Conservation (phyloP, 92 coral and sea anemone species). For the Montipora capitata region DNA sequence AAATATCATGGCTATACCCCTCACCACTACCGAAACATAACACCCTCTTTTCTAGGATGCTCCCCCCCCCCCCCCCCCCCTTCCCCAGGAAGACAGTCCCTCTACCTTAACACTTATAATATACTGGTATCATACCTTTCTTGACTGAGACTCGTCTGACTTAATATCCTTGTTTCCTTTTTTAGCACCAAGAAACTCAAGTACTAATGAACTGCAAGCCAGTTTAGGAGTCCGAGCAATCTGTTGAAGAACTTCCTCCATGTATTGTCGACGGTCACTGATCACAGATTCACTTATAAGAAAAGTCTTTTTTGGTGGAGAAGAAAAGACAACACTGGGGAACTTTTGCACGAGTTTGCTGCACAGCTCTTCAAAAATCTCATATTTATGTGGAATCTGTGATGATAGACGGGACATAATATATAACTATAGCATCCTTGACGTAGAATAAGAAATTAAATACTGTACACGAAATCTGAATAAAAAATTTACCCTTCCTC, state of each 20-base stretch:
- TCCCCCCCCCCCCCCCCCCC: too few species aligned
- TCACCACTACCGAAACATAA: too few species aligned
- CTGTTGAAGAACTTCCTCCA: conserved; percentile 86
- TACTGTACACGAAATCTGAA: too few species aligned
- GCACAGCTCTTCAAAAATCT: conserved; percentile 92
- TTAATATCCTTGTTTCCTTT: conserved; percentile 64
- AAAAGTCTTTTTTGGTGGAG: conserved; percentile 89
- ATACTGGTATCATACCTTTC: not conserved
- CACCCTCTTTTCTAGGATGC: too few species aligned
- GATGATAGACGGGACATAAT: not conserved
- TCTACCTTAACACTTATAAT: too few species aligned
- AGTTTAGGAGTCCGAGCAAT: conserved; percentile 94
- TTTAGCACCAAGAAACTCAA: conserved; percentile 91
- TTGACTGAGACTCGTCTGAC: conserved; percentile 36
- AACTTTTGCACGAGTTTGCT: conserved; percentile 86
- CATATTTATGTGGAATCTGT: conserved; percentile 93
- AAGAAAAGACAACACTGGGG: conserved; percentile 90
- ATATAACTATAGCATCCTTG: too few species aligned
- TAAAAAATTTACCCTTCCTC: too few species aligned
- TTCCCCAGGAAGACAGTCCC: too few species aligned
- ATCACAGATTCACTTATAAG: conserved; percentile 82
- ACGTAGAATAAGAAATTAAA: too few species aligned
- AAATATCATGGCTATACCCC: too few species aligned
- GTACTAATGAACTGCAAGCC: conserved; percentile 85
- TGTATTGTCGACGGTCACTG: conserved; percentile 82